These are phyloP conservation scores for Ephestia elutella DNA, from an alignment of 1,140 invertebrate species.

Conservation along the genomic window DNA sequence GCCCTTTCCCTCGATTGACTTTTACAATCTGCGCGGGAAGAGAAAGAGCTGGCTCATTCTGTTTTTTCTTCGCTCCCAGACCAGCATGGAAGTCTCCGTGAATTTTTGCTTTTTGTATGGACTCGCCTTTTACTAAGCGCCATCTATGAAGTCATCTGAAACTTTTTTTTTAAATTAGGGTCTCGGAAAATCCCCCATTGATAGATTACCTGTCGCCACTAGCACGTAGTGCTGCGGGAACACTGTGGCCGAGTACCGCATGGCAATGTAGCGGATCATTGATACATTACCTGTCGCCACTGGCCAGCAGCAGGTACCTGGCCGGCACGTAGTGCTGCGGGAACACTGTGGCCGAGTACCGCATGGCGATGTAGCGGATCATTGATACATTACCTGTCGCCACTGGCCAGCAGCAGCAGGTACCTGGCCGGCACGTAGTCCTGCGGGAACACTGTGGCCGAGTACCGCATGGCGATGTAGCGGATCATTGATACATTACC, in stretches of 20 bases:
- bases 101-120: no score
- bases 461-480: constrained; percentile 88
- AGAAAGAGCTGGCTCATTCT: no score
- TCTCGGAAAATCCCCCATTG: no score
- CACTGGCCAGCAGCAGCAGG: constrained; percentile 87
- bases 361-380: constrained; percentile 87
- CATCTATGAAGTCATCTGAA: no score
- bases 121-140: no score
- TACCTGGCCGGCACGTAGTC: constrained; percentile 88
- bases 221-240: constrained; percentile 88
- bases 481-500: no score
- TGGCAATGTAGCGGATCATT: constrained; percentile 87
- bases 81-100: no score
- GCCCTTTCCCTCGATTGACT: no score
- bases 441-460: constrained; percentile 86
- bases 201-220: constrained; percentile 87
- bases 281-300: constrained; percentile 86
- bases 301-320: constrained; percentile 88
- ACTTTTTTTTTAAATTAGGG: no score
- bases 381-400: constrained; percentile 86
- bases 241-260: constrained; percentile 87
- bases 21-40: no score
- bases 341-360: constrained; percentile 89
- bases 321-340: constrained; percentile 85
- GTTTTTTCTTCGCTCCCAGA: no score